Conservation (phyloP, 2,888 invertebrate genomes). For the Archips xylosteana region DNA sequence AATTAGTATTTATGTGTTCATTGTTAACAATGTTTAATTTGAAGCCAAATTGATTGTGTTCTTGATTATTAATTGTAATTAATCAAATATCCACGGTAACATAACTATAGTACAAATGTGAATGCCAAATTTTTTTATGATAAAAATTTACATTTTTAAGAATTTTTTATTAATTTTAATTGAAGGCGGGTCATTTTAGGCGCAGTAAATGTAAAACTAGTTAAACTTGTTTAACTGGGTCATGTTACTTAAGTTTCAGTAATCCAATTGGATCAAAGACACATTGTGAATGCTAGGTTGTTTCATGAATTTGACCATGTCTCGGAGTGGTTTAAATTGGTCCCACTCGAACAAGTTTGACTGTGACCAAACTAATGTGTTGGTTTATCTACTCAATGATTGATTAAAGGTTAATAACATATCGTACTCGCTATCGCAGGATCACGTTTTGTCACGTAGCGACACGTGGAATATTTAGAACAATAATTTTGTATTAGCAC, state of each 20-base stretch:
- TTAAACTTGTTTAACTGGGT: conserved; percentile 18
- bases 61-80: conserved; percentile 46
- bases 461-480: conserved; percentile 48
- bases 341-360: conserved; percentile 16
- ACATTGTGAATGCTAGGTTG: neutral
- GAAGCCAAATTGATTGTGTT: conserved; percentile 59
- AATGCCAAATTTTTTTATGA: conserved; percentile 50
- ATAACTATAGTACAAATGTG: conserved; percentile 51
- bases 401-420: conserved; percentile 49
- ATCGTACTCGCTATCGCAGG: conserved; percentile 55
- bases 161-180: conserved; percentile 27
- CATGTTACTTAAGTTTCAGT: neutral
- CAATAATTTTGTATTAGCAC: conserved; percentile 41
- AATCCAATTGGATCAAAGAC: neutral
- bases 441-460: conserved; percentile 49
- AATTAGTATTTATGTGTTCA: conserved; percentile 36
- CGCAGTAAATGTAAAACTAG: neutral
- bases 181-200: conserved; percentile 2
- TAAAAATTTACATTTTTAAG: conserved; percentile 38
- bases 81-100: conserved; percentile 30
- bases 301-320: neutral
- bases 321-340: neutral
- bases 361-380: neutral
- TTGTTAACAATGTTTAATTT: conserved; percentile 42
- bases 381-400: conserved; percentile 12